Base-by-base conservation (phyloP, 2,113 vertebrate species). In the Sinocyclocheilus maitianheensis region DNA sequence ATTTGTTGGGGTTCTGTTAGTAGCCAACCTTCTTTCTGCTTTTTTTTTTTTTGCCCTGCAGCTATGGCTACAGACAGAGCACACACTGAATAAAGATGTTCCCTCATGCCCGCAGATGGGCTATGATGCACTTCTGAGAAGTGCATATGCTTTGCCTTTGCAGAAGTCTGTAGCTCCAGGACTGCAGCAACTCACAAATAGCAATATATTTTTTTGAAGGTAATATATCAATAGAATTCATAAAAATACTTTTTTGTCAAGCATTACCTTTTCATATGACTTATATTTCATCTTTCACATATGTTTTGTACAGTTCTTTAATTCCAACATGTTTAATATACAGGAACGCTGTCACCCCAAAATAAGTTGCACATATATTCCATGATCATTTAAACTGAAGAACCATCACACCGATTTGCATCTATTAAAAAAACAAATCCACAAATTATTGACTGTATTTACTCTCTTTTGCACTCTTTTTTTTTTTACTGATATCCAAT, bases 111-210 rank as follows among this genome's bases (percentile, higher is more conserved):
- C 67, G 78, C 78, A 81, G 85, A 86, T 86, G 78, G 78, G 69
- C 46, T 86, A 81, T 24, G 53, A 79, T 63, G 69, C 37, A 26
- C 18, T 71, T 81, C 78, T 81, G 67, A 80, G n/a, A 55, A 75
- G 24, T 65, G 26, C 85, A 76, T 82, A 86, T 86, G 85, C 72
- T 86, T 82, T 74, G 69, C 30, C 69, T 81, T 30, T 81, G 43
- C 46, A 51, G 24, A 53, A 62, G 78, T 74, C 78, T 86, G 58
- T 71, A 82, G 43, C 55, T 82, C 43, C 24, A 75, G 72, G 77
- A 75, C 53, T 22, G 77, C n/a, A 55, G 48, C 24, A 71, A 72
- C 14, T 63, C 14, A 72, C 20, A 55, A 48, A 26, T 24, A 58
- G 18, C 9, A 43, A 5, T n/a, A 69, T 69, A 34, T 34, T 34